Evolutionary conservation across 2,113 vertebrate genomes (phyloP).

Genomic region (Phoxinus phoxinus): DNA sequence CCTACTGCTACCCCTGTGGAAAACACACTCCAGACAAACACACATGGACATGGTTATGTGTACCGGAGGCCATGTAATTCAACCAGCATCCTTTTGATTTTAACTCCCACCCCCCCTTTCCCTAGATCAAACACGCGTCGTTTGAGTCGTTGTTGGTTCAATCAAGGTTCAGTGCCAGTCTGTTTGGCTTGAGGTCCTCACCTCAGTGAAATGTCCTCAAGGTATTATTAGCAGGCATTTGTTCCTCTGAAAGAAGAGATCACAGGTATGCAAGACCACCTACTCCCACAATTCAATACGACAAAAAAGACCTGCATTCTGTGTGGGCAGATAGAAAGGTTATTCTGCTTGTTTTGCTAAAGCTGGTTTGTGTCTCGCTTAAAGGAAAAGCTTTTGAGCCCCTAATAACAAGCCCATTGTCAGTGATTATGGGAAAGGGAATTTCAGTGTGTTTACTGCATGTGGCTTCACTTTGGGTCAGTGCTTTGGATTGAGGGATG

Average conservation of each 20-base stretch:
- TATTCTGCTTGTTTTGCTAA: constrained; percentile 13
- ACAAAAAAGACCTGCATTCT: constrained; percentile 34
- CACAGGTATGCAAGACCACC: constrained; percentile 31
- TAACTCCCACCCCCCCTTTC: background rate
- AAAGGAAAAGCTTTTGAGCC: background rate
- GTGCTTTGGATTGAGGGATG: background rate
- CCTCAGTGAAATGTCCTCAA: constrained; percentile 43
- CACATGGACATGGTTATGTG: constrained; percentile 68
- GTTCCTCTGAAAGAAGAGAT: constrained; percentile 35
- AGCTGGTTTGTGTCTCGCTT: background rate
- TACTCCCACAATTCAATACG: constrained; percentile 2
- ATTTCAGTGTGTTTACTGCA: background rate
- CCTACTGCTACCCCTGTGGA: constrained; percentile 49
- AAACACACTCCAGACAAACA: constrained; percentile 58
- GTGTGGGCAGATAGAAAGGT: constrained; percentile 6
- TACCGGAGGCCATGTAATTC: constrained; percentile 64
- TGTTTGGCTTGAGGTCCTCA: constrained; percentile 37
- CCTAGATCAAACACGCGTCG: constrained; percentile 32
- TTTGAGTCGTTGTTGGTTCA: constrained; percentile 52
- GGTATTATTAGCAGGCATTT: constrained; percentile 45
- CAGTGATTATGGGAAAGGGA: background rate
- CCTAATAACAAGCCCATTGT: background rate
- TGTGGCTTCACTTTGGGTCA: constrained; percentile 6
- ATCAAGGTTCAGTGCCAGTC: constrained; percentile 35
- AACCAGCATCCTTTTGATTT: constrained; percentile 53